Evolutionary conservation across 92 coral and sea anemone species (phyloP), one percentile per base, ranked within the genome.

Genomic region (Ricordea florida): DNA sequence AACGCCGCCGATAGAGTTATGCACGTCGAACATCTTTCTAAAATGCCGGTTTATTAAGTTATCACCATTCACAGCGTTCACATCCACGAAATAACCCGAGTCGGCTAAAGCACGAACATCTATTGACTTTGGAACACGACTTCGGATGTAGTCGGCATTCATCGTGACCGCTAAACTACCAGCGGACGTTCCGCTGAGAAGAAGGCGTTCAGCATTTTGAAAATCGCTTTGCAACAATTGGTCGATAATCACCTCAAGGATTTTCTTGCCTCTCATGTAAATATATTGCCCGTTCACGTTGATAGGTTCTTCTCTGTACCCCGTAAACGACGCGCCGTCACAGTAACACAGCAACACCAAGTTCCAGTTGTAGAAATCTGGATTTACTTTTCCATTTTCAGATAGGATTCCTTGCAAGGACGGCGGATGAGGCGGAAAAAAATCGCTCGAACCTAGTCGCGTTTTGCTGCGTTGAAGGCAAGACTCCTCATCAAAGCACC

Each of bases 81-180:
- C 80, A 55, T 94, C 98, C 27, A 89, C 86, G 34, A 94, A 94
- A 71, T 92, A 94, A 1, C 98, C 98, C 44, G 96, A 85, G 70
- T 94, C 98, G 41, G 94, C 72, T 6, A 94, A 56, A 2, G 97
- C 98, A 47, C 98, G 97, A 49, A 94, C 89, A 38, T 80, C 84
- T 32, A 88, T 82, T 69, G 90, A 67, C 31, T 45, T 60, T 13
- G 97, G 94, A 16, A 94, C 63, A 57, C 69, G 71, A 43, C 69
- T 79, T 38, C 92, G 93, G 74, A 94, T 89, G 66, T 63, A 94
- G 80, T 94, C 98, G 48, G 98, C 93, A 60, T 94, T 90, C 76
- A 94, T 82, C 34, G 83, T 61, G 38, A 93, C 98, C 2, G 97
- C 90, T 38, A 94, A 57, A 58, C 96, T 89, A 4, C 98, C 98